These are phyloP conservation scores for Machaerirhynchus nigripectus DNA, from an alignment of 2,113 vertebrate genomes.

Conservation along the genomic window DNA sequence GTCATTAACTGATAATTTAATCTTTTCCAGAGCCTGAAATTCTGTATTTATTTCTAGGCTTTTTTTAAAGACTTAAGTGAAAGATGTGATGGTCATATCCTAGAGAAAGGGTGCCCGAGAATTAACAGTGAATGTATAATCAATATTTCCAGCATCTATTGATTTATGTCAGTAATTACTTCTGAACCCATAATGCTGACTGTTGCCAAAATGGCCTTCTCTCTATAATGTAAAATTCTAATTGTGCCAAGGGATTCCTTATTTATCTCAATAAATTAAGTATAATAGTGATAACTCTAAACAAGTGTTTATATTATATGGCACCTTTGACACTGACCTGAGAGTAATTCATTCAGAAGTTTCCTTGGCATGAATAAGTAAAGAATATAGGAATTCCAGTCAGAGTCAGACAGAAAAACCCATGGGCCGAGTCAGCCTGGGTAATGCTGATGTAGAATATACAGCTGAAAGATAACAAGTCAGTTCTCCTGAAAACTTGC, in stretches of 20 bases:
- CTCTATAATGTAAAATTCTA: constrained; percentile 31
- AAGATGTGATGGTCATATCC: constrained; percentile 13
- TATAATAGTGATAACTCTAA: constrained; percentile 46
- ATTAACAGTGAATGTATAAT: constrained; percentile 64
- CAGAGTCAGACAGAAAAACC: background rate
- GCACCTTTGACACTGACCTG: constrained; percentile 34
- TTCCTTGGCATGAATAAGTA: constrained; percentile 5
- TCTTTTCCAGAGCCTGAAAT: constrained; percentile 16
- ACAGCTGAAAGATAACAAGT: background rate
- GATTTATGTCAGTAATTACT: constrained; percentile 78
- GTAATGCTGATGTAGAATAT: background rate
- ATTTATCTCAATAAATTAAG: constrained; percentile 67
- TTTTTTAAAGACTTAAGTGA: background rate
- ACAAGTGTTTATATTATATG: constrained; percentile 11
- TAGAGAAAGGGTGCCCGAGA: constrained; percentile 51
- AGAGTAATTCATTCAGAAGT: constrained; percentile 6
- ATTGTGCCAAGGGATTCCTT: constrained; percentile 35
- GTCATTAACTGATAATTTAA: background rate
- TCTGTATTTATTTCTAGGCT: background rate
- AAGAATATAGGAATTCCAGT: background rate
- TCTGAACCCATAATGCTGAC: constrained; percentile 52
- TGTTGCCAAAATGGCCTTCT: constrained; percentile 58
- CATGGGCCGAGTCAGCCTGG: background rate
- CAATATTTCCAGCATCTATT: constrained; percentile 65
- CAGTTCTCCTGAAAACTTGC: background rate